Conservation (phyloP, 1,140 invertebrate genomes). For the Caerostris extrusa region DNA sequence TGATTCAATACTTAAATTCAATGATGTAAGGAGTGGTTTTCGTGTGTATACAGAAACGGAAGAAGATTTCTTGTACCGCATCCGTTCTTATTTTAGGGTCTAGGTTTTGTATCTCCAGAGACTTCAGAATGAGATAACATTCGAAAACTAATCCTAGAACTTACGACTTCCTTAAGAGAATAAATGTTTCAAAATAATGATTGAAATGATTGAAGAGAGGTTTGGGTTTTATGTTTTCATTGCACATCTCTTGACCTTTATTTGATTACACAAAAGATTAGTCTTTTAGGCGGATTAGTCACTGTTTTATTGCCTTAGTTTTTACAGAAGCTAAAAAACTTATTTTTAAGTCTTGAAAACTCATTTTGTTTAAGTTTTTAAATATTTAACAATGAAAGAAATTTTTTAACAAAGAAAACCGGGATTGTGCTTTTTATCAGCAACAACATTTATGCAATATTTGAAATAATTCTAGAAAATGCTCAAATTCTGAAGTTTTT, state of each 20-base stretch:
- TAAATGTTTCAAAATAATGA: neutral
- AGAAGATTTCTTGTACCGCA: neutral
- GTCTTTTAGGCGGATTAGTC: neutral
- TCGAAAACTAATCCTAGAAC: neutral
- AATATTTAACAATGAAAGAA: too few species aligned
- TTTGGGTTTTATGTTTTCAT: neutral
- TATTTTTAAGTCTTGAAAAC: too few species aligned
- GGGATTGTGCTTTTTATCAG: too few species aligned
- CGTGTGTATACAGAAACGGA: neutral
- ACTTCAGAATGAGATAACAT: neutral
- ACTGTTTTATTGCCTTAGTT: too few species aligned
- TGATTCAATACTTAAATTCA: constrained; percentile 43
- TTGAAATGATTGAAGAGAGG: neutral
- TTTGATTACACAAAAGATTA: neutral
- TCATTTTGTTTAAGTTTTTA: too few species aligned
- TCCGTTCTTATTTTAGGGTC: neutral
- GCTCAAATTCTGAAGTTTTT: too few species aligned
- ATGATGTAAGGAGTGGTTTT: constrained; percentile 7
- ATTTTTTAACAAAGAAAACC: too few species aligned
- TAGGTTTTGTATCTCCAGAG: neutral
- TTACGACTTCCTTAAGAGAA: neutral
- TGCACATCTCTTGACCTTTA: neutral
- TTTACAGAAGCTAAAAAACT: too few species aligned
- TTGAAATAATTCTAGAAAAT: too few species aligned
- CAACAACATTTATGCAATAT: too few species aligned